Evolutionary conservation across 1,140 invertebrate species (phyloP), one percentile per base, ranked within the genome.

Genomic region (Lordiphosa stackelbergi): DNA sequence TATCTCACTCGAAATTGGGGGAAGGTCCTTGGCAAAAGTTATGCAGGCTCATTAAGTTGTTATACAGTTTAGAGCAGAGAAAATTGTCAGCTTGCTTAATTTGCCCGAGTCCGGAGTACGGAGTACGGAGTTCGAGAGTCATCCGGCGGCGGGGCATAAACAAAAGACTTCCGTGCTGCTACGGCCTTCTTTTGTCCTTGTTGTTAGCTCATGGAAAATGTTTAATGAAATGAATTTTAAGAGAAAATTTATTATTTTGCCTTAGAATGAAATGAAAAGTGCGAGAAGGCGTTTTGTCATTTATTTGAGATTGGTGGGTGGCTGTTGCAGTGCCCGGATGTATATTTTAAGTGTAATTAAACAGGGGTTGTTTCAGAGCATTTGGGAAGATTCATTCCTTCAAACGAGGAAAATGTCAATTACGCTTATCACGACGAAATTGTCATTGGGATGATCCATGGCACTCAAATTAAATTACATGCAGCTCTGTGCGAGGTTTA

Each of bases 11-110:
- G 28, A 1, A 53, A 41, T 60, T 16, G 41, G 64, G 45, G 64
- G 58, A 54, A 53, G 55, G 63, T 66, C 63, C 64, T 59, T 53
- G 36, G 64, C 78, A 83, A 31, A 83, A 83, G 77, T 83, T 83
- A 83, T 83, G 77, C 77, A 77, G 77, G 77, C 77, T 83, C 77
- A 83, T 83, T 83, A 83, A 83, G 77, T 83, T 83, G 77, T 83
- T 83, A 81, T 83, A 77, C 77, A 83, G 77, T 83, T 83, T 83
- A 83, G 77, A 83, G 77, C 40, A 69, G 66, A 63, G 77, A 83
- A 83, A 83, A 83, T 83, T 83, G 78, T 83, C 77, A 83, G 77
- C 77, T 73, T 69, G 69, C 77, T 83, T 83, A 83, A 83, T 83
- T 83, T 83, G 78, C 57, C 51, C 56, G 54, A 66, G 57, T 63